Evolutionary conservation across 2,797 vertebrate genomes (phyloP), one percentile per base, ranked within the genome.

Genomic region (Tenualosa ilisha): DNA sequence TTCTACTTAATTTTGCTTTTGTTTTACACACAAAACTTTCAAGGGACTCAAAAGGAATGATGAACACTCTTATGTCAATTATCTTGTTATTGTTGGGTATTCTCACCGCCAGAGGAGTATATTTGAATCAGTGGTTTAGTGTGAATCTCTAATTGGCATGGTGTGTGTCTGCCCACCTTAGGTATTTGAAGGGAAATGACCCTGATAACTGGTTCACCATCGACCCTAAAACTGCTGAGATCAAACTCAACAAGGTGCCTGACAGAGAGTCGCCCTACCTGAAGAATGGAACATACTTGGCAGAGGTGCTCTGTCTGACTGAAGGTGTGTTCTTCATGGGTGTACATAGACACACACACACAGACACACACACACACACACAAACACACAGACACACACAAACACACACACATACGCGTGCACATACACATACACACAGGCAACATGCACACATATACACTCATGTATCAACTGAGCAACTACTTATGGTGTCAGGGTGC

Each of bases 191-290:
- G 94, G 90, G 93, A 51, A 91, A 81, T 86, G 97, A 98, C 84
- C 5, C 13, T 17, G 97, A 95, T 88, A 96, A 96, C 86, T 97
- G 96, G 97, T 86, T 97, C 83, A 89, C 85, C 8, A 22, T 98
- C 87, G 90, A 97, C 88, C 83, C 95, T 3, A 84, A 37, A 9
- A 97, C 97, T 2, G 96, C 93, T 82, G 95, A 97, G 89, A 95
- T 98, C 82, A 95, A 1, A 84, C 91, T 98, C 53, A 88, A 91
- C 65, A 95, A 95, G 91, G 2, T 89, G 0, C 96, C 97, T 0
- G 97, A 97, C 91, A 96, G 96, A 0, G 97, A 98, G 89, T 98
- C 97, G 0, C 22, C 43, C 82, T 81, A 92, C 75, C 90, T 98
- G 83, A 87, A 93, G 15, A 97, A 98, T 86, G 97, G 97, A 54